Base-by-base conservation (phyloP, 2,797 vertebrate genomes). In the Todus mexicanus region DNA sequence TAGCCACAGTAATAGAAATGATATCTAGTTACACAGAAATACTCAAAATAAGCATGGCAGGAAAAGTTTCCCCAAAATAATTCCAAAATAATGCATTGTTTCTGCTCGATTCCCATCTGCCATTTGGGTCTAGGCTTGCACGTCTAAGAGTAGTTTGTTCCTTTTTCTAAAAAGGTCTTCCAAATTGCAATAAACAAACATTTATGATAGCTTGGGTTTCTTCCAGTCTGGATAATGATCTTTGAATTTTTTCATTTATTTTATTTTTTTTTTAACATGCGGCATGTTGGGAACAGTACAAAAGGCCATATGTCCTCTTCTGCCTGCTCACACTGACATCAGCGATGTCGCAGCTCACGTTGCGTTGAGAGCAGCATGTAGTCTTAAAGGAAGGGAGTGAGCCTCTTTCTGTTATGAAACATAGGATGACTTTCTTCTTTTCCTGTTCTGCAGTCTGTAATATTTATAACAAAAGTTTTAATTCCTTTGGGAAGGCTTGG, bases 271-370 rank as follows among this genome's bases (percentile, higher is more conserved):
- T 85, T 47, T 11, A 76, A 71, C 79, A 75, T 35, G 48, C 2
- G 1, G 64, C 59, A 48, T 93, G 69, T 92, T 87, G 91, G 87
- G 82, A 85, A 47, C 59, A 74, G 84, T 81, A 89, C 90, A 93
- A 90, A 96, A 88, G 92, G 88, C 93, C 69, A 31, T 80, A 92
- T 87, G 88, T 90, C 54, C 68, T 89, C 78, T 89, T 59, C 87
- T 87, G 56, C 51, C 42, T 73, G 86, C 89, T 92, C 79, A 18
- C 68, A 31, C 72, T 87, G 89, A 68, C 89, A 87, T 81, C 72
- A 89, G 73, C 45, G 25, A 12, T 84, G 78, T 86, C 10, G 47
- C 75, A 76, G 86, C 45, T 88, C 40, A 17, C 1, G 0, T 12
- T 48, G 88, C 57, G 5, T 10, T 25, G 48, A 75, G 88, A 77